A percentile compares a stretch with the other conserved stretches of the same genome.
Evolutionary conservation across 2,113 vertebrate species (phyloP).

Genomic region (Hassar affinis): DNA sequence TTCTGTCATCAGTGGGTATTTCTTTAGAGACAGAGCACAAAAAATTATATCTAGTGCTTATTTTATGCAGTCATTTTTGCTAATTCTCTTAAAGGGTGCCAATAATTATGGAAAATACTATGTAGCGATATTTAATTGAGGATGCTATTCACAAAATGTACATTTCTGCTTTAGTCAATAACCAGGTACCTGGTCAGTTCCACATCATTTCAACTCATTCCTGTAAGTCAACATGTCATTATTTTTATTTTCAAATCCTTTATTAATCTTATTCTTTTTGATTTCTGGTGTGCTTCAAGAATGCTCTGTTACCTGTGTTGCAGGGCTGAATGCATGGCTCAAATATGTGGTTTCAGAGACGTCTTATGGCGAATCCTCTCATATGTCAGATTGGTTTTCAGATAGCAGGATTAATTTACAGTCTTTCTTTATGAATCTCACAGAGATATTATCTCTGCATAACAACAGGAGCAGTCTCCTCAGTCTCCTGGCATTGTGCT

Average conservation of each 20-base stretch:
- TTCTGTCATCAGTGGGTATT: not conserved
- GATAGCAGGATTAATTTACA: conserved; percentile 31
- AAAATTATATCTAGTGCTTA: not conserved
- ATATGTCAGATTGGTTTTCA: conserved; percentile 16
- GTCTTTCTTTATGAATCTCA: not conserved
- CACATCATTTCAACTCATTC: not conserved
- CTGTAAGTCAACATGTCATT: not conserved
- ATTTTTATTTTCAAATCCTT: not conserved
- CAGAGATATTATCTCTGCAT: conserved; percentile 31
- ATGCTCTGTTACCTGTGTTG: conserved; percentile 7
- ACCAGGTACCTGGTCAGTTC: not conserved
- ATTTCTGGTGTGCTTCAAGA: conserved; percentile 5
- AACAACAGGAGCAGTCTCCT: conserved; percentile 15
- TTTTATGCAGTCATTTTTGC: not conserved
- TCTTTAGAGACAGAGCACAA: not conserved
- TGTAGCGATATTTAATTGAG: not conserved
- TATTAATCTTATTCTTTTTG: conserved; percentile 16
- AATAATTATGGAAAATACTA: not conserved
- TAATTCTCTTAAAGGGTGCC: not conserved
- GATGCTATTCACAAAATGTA: not conserved
- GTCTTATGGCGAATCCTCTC: conserved; percentile 20
- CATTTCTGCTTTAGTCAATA: not conserved
- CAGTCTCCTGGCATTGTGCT: not conserved
- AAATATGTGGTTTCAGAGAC: not conserved
- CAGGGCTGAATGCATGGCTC: not conserved